Evolutionary conservation across 1,140 invertebrate species (phyloP), one percentile per base, ranked within the genome.

Genomic region (Choristoneura fumiferana): DNA sequence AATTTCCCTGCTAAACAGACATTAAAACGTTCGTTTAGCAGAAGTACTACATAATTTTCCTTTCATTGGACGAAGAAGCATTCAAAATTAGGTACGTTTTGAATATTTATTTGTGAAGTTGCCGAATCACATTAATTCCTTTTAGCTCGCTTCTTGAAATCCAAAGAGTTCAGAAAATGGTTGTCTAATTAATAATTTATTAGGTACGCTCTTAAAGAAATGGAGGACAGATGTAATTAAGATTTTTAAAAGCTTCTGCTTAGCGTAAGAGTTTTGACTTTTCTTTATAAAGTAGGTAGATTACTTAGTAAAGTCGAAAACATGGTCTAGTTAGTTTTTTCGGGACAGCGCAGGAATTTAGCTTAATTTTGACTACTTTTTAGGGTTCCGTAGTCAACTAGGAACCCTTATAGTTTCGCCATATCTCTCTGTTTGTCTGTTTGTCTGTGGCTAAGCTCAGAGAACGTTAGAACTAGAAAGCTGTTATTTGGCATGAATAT

Each of bases 111-210:
- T 72, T 67, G 56, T 35, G 38, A 60, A 63, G 55, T 17, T 49
- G 49, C 33, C 18, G 54, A 56, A 60, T 65, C 15, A 55, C 53
- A 63, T 65, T 65, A 66, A 66, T 63, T 68, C 14, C 34, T 22
- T 62, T 22, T 59, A 34, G 36, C n/a, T 39, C 38, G 57, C 56
- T 57, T 66, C 65, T 66, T 67, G 29, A 57, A 45, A 62, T 43
- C 43, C 59, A 58, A 62, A 67, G 67, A 73, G 62, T 69, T 76
- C 65, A 62, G 36, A 68, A 73, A 75, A 73, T 73, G 58, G 58
- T 59, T 58, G 54, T 59, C 67, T 68, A 77, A 74, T 80, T 81
- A 80, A 81, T 76, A 66, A 80, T 84, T 81, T 78, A 84, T 72
- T 69, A 78, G 67, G n/a, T n/a, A n/a, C n/a, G 72, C 75, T 76